These are phyloP conservation scores for Tragelaphus buxtoni DNA, from an alignment of 2,113 vertebrate species.

Conservation along the genomic window DNA sequence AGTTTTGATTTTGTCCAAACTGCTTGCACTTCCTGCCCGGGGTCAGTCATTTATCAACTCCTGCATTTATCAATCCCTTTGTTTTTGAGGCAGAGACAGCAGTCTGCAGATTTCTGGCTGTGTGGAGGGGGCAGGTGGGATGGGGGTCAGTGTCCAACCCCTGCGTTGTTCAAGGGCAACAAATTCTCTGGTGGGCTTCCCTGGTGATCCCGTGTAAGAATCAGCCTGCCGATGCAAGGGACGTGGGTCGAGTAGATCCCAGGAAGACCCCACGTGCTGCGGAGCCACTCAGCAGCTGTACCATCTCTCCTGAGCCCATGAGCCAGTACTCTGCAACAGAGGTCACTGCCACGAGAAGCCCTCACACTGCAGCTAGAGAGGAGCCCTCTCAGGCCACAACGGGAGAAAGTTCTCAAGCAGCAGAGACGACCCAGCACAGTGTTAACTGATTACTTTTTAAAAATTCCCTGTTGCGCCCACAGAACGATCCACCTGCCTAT, in stretches of 20 bases:
- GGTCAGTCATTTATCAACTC: neutral
- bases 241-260: neutral
- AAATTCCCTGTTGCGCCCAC: neutral
- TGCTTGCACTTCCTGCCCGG: neutral
- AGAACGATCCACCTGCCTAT: neutral
- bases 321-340: neutral
- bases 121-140: neutral
- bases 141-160: neutral
- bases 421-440: fast-evolving
- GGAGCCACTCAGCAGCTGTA: neutral
- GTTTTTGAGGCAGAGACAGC: neutral
- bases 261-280: fast-evolving
- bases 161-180: neutral
- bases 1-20: neutral
- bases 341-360: neutral
- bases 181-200: neutral
- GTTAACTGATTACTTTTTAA: fast-evolving
- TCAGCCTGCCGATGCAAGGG: neutral
- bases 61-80: neutral
- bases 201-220: neutral
- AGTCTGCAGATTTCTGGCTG: neutral
- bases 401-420: neutral
- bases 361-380: fast-evolving
- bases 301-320: neutral
- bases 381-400: fast-evolving